Percentiles rank a stretch among this genome's conserved stretches.
Conservation (phyloP, 2,113 vertebrate species). For the Pleuronectes platessa region DNA sequence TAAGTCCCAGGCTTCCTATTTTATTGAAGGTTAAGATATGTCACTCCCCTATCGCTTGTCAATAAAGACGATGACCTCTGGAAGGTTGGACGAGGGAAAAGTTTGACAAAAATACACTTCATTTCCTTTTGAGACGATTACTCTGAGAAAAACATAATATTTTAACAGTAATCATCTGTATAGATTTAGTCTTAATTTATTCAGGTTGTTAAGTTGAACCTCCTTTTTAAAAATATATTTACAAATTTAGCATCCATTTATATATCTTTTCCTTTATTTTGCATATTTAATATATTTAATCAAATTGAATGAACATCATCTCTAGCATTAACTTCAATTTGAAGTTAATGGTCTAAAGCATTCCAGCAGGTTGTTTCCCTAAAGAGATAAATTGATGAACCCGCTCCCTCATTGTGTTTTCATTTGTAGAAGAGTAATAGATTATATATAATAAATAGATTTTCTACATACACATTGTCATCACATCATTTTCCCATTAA, state of each 20-base stretch:
- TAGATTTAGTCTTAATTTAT: too few species aligned
- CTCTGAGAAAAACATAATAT: too few species aligned
- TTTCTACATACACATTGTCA: neutral
- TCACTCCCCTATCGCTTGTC: constrained; percentile 57
- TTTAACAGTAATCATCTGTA: neutral
- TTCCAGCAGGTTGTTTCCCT: neutral
- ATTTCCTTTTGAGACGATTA: neutral
- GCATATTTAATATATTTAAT: too few species aligned
- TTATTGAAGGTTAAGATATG: constrained; percentile 58
- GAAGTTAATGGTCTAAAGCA: constrained; percentile 19
- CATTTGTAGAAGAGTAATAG: too few species aligned
- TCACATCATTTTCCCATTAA: neutral
- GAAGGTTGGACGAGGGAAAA: constrained; percentile 45
- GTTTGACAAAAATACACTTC: constrained; percentile 67
- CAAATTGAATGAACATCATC: too few species aligned
- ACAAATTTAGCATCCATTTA: too few species aligned
- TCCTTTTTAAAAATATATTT: too few species aligned
- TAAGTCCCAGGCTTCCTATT: constrained; percentile 56
- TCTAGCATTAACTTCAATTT: neutral
- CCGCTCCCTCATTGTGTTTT: neutral
- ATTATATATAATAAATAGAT: neutral
- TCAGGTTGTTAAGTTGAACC: too few species aligned
- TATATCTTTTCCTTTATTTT: too few species aligned
- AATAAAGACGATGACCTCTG: constrained; percentile 58
- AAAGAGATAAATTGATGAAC: neutral